Conservation (phyloP, 2,888 invertebrate species). For the Eristalinus aeneus region DNA sequence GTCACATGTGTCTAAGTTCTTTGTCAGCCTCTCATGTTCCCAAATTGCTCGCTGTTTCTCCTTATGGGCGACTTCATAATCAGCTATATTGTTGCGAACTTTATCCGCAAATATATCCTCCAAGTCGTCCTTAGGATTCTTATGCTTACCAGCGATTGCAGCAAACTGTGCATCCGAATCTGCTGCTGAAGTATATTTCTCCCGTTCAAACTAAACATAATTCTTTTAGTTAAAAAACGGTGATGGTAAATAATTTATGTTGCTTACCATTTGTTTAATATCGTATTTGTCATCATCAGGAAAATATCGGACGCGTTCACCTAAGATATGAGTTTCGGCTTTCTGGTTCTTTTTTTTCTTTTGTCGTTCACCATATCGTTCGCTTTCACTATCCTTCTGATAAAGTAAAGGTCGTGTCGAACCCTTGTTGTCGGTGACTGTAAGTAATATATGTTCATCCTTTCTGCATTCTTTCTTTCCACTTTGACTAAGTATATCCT, state of each 20-base stretch:
- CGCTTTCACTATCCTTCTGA: slow-evolving; percentile 69
- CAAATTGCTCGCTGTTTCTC: slow-evolving; percentile 86
- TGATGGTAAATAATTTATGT: neutral
- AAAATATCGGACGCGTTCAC: slow-evolving; percentile 90
- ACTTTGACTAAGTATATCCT: neutral
- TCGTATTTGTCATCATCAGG: slow-evolving; percentile 94
- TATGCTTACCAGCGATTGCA: slow-evolving; percentile 86
- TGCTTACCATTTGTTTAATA: slow-evolving; percentile 89
- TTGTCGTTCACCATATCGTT: slow-evolving; percentile 72
- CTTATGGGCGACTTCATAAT: slow-evolving; percentile 83
- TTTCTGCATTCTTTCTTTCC: slow-evolving; percentile 74
- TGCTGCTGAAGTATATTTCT: slow-evolving; percentile 89
- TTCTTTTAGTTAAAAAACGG: neutral
- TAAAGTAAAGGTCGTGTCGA: slow-evolving; percentile 84
- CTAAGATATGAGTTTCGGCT: slow-evolving; percentile 87
- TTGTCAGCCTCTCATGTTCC: slow-evolving; percentile 87
- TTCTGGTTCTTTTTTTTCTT: slow-evolving; percentile 77
- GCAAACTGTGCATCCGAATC: slow-evolving; percentile 91
- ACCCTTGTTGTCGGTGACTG: slow-evolving; percentile 86
- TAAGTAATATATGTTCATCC: slow-evolving; percentile 84
- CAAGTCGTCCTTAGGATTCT: slow-evolving; percentile 86
- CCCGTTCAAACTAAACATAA: slow-evolving; percentile 85
- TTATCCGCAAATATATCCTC: slow-evolving; percentile 93
- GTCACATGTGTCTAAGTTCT: slow-evolving; percentile 89
- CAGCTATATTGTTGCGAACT: slow-evolving; percentile 85